Evolutionary conservation across 2,113 vertebrate genomes (phyloP).

Genomic region (Etheostoma cragini): DNA sequence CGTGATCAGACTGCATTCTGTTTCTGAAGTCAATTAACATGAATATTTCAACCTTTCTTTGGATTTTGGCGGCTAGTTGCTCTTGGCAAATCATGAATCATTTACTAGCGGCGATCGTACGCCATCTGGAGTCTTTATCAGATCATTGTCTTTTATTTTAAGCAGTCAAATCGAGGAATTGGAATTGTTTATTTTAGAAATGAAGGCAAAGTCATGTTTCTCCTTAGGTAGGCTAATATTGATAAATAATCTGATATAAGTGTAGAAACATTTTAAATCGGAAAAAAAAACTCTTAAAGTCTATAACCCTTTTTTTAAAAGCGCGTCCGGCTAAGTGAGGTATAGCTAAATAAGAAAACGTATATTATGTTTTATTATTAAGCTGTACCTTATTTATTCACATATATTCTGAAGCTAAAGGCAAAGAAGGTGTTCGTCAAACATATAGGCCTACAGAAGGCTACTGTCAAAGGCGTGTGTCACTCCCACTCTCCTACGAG

Average conservation of each 20-base stretch:
- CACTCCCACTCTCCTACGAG: neutral
- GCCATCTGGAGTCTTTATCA: conserved; percentile 71
- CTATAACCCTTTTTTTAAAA: too few species aligned
- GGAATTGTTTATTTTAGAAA: neutral
- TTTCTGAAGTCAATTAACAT: conserved; percentile 36
- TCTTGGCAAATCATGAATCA: conserved; percentile 68
- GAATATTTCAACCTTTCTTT: conserved; percentile 59
- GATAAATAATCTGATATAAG: conserved; percentile 7
- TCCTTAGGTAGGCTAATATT: neutral
- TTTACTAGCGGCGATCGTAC: conserved; percentile 60
- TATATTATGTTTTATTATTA: too few species aligned
- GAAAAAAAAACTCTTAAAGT: neutral
- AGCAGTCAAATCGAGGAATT: neutral
- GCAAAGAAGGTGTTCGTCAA: neutral
- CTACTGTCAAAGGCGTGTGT: neutral
- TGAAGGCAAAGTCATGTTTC: neutral
- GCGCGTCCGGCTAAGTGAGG: too few species aligned
- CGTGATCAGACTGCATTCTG: conserved; percentile 5
- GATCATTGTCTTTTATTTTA: conserved; percentile 47
- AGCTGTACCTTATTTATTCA: too few species aligned
- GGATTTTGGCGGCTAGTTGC: conserved; percentile 45
- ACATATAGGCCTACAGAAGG: too few species aligned
- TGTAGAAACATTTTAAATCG: neutral
- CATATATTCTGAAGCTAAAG: too few species aligned
- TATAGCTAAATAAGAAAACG: too few species aligned